Evolutionary conservation across 2,888 invertebrate genomes (phyloP).

Genomic region (Blomia tropicalis): DNA sequence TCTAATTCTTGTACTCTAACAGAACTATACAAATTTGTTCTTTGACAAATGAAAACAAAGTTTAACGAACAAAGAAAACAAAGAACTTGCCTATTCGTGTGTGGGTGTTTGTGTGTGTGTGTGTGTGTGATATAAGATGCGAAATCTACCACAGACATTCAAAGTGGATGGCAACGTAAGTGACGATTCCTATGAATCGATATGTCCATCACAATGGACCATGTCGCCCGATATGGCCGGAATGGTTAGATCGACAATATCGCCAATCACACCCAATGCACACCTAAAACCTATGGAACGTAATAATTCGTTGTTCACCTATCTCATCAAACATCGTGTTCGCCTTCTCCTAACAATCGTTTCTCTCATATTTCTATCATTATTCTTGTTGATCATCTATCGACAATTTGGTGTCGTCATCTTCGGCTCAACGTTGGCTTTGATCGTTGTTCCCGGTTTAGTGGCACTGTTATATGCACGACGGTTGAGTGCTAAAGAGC

Average conservation of each 20-base stretch:
- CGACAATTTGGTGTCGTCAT: constrained; percentile 20
- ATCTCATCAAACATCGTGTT: constrained; percentile 5
- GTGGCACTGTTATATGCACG: not conserved
- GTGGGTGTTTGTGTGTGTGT: no score
- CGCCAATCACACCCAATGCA: not conserved
- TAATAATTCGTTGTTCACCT: not conserved
- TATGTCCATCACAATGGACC: not conserved
- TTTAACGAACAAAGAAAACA: not conserved
- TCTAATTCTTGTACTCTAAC: no score
- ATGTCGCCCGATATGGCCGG: not conserved
- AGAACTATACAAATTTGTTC: not conserved
- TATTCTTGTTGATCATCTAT: constrained; percentile 21
- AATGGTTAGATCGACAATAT: not conserved
- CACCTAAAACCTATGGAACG: not conserved
- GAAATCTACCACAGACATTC: constrained; percentile 3
- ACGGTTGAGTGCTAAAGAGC: constrained; percentile 7
- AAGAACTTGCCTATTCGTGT: not conserved
- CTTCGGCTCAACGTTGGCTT: not conserved
- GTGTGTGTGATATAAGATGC: no score
- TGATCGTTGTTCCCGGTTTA: not conserved
- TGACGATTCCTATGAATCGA: not conserved
- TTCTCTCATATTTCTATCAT: constrained; percentile 20
- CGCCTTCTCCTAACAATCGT: constrained; percentile 8
- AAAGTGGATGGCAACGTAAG: not conserved
- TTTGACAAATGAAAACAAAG: not conserved